These are phyloP conservation scores for Andrena fulva DNA, from an alignment of 2,888 invertebrate species.

Conservation along the genomic window DNA sequence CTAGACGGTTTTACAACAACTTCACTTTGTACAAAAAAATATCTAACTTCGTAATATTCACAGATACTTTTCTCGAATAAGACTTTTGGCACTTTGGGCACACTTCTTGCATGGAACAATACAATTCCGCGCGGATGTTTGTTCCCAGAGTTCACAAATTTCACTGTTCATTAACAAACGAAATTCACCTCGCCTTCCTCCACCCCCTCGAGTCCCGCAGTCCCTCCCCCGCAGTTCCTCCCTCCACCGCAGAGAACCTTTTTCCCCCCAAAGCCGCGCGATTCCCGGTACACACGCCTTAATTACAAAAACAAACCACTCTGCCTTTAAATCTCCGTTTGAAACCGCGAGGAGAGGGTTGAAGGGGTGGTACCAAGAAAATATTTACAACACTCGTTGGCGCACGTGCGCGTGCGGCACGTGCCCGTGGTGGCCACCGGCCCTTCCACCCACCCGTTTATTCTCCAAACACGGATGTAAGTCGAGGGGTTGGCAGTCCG, in stretches of 20 bases:
- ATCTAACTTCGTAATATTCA: no score
- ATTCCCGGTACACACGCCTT: background rate
- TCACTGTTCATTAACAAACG: no score
- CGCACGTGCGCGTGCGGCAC: slow-evolving; percentile 30
- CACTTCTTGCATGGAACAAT: no score
- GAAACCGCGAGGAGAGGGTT: background rate
- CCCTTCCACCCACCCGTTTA: slow-evolving; percentile 53
- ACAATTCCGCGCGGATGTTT: no score
- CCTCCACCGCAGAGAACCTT: background rate
- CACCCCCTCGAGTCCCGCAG: background rate
- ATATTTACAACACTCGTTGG: slow-evolving; percentile 53
- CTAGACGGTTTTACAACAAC: no score
- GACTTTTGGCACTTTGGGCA: no score
- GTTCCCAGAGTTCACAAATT: no score
- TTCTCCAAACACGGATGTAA: slow-evolving; percentile 72
- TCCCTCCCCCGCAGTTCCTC: background rate
- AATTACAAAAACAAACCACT: slow-evolving; percentile 4
- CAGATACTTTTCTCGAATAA: no score
- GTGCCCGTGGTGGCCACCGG: slow-evolving; percentile 22
- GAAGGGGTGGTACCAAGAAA: slow-evolving; percentile 39
- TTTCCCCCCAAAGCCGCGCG: background rate
- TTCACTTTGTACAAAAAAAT: no score
- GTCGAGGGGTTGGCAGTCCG: slow-evolving; percentile 38
- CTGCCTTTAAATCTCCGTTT: background rate
- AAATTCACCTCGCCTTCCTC: no score